Evolutionary conservation across 1,140 invertebrate species (phyloP).

Genomic region (Gerris buenoi): DNA sequence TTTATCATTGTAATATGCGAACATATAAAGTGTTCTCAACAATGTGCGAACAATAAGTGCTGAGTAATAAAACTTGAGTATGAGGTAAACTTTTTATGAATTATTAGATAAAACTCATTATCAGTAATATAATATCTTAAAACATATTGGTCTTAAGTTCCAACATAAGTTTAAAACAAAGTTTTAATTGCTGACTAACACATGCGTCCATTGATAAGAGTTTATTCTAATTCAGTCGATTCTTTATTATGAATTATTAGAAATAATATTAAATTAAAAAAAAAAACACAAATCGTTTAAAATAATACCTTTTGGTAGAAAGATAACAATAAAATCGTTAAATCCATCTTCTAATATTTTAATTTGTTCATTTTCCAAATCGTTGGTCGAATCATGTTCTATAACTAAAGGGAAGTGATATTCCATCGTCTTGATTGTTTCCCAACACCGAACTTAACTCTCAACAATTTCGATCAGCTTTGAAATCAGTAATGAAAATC

Average conservation of each 20-base stretch:
- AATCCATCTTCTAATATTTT: background rate
- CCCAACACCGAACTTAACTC: too few species aligned
- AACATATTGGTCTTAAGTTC: background rate
- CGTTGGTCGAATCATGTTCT: background rate
- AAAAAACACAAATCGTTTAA: background rate
- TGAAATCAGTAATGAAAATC: too few species aligned
- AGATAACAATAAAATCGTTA: background rate
- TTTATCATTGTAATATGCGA: too few species aligned
- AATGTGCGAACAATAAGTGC: too few species aligned
- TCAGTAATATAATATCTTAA: background rate
- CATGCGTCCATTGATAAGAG: background rate
- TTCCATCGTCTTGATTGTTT: background rate
- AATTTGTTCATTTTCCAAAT: background rate
- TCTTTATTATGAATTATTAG: background rate
- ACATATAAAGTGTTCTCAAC: too few species aligned
- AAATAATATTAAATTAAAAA: background rate
- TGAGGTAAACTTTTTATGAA: too few species aligned
- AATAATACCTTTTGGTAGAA: background rate
- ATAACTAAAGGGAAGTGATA: background rate
- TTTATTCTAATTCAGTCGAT: background rate
- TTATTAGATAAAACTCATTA: too few species aligned
- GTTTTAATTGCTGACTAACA: too few species aligned
- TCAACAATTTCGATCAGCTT: too few species aligned
- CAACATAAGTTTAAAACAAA: background rate
- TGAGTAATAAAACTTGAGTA: too few species aligned